A percentile compares a stretch with the other conserved stretches of the same genome.
These are phyloP conservation scores for Chouioia cunea DNA, from an alignment of 2,888 invertebrate species.

Conservation along the genomic window DNA sequence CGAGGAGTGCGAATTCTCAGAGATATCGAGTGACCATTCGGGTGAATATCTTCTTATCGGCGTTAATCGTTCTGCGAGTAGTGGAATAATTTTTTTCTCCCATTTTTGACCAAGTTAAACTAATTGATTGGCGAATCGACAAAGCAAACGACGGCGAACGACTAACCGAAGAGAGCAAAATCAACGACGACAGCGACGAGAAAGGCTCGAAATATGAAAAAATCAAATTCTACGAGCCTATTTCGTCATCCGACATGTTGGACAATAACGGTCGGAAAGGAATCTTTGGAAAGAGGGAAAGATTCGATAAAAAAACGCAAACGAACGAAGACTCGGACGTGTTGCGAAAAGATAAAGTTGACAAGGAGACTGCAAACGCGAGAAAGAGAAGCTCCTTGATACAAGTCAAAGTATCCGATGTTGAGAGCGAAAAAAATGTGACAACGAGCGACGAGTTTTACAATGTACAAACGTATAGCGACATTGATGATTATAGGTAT, in stretches of 20 bases:
- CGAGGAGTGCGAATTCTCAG: slow-evolving; percentile 21
- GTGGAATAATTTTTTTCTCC: no score
- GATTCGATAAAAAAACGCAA: not conserved
- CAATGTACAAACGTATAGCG: not conserved
- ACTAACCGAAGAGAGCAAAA: slow-evolving; percentile 22
- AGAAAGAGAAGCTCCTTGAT: slow-evolving; percentile 22
- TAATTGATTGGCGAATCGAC: not conserved
- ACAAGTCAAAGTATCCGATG: not conserved
- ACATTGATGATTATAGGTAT: not conserved
- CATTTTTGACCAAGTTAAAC: not conserved
- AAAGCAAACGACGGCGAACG: not conserved
- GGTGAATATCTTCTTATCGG: not conserved
- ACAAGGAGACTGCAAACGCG: slow-evolving; percentile 35
- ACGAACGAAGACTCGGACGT: not conserved
- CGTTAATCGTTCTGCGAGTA: not conserved
- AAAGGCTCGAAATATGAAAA: slow-evolving; percentile 14
- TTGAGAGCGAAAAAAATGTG: not conserved
- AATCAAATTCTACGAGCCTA: not conserved
- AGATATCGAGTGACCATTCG: slow-evolving; percentile 12
- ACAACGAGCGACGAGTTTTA: slow-evolving; percentile 7
- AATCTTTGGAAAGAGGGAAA: not conserved
- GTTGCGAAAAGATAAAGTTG: slow-evolving; percentile 17
- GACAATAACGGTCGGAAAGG: no score
- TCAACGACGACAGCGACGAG: slow-evolving; percentile 38
- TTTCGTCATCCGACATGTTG: no score